Conservation (phyloP, 2,888 invertebrate genomes). For the Xylota sylvarum region DNA sequence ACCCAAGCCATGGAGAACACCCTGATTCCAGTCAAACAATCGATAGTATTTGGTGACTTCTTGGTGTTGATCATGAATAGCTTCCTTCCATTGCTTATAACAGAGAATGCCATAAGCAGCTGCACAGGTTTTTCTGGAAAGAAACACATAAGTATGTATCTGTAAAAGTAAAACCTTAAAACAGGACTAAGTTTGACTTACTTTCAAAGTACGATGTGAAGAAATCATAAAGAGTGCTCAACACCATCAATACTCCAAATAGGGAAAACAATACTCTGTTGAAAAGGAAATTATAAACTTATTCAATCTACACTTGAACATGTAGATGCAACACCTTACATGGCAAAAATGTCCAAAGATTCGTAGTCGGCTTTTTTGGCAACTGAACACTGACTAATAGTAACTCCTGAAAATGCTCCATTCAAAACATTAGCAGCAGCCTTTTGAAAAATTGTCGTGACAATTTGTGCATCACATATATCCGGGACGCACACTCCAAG, state of each 20-base stretch:
- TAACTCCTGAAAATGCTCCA: conserved; percentile 11
- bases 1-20: conserved; percentile 62
- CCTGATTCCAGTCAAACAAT: conserved; percentile 38
- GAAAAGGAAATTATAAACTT: not conserved
- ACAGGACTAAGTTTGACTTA: not conserved
- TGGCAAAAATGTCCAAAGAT: conserved; percentile 35
- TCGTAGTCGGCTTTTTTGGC: conserved; percentile 23
- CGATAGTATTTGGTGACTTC: conserved; percentile 35
- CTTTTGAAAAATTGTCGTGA: conserved; percentile 47
- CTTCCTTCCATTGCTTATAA: conserved; percentile 45
- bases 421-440: conserved; percentile 24
- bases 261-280: conserved; percentile 29
- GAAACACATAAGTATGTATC: not conserved
- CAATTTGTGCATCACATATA: conserved; percentile 49
- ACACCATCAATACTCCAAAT: conserved; percentile 14
- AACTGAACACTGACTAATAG: conserved; percentile 13
- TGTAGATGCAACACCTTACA: conserved; percentile 19
- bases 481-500: conserved; percentile 77
- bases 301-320: not conserved
- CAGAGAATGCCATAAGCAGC: conserved; percentile 41
- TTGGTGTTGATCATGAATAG: conserved; percentile 41
- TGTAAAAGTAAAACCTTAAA: not conserved
- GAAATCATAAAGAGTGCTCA: conserved; percentile 33
- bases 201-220: not conserved
- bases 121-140: conserved; percentile 24